A percentile compares a stretch with the other conserved stretches of the same genome.
Conservation (phyloP, 2,113 vertebrate genomes). For the Ochotona curzoniae region DNA sequence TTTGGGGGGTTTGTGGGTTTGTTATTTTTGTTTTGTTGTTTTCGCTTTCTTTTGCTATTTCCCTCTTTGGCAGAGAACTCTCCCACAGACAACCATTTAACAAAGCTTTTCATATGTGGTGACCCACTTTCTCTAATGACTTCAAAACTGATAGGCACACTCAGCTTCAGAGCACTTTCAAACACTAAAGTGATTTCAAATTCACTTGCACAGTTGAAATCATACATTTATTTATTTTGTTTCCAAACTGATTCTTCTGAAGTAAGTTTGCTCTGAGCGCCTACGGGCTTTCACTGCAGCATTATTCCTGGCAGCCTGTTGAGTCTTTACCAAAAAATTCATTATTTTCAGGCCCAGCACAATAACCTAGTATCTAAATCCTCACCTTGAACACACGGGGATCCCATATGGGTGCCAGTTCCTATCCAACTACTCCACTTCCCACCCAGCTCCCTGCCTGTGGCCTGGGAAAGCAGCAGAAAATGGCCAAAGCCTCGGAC, state of each 20-base stretch:
- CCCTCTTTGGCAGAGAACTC: constrained; percentile 97
- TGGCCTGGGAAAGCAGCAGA: no score
- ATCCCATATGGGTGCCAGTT: no score
- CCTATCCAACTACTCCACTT: no score
- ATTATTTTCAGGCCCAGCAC: constrained; percentile 86
- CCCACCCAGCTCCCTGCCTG: no score
- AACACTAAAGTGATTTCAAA: constrained; percentile 99
- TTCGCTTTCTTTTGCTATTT: constrained; percentile 92
- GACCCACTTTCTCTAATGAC: constrained; percentile 97
- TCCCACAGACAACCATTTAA: constrained; percentile 95
- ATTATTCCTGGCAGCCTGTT: constrained; percentile 97
- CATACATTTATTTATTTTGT: constrained; percentile 91
- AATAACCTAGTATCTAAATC: no score
- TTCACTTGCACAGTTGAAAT: constrained; percentile 96
- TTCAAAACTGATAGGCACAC: constrained; percentile 97
- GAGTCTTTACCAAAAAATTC: constrained; percentile 97
- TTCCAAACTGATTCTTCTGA: constrained; percentile 95
- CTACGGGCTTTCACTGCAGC: constrained; percentile 98
- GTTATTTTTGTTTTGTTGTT: no score
- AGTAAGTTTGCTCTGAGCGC: constrained; percentile 96
- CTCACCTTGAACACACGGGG: no score
- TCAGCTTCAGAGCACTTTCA: constrained; percentile 98
- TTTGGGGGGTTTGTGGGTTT: no score
- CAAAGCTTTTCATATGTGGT: constrained; percentile 98
- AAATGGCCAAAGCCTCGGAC: no score